These are phyloP conservation scores for Monochamus saltuarius DNA, from an alignment of 1,140 invertebrate species.

Conservation along the genomic window DNA sequence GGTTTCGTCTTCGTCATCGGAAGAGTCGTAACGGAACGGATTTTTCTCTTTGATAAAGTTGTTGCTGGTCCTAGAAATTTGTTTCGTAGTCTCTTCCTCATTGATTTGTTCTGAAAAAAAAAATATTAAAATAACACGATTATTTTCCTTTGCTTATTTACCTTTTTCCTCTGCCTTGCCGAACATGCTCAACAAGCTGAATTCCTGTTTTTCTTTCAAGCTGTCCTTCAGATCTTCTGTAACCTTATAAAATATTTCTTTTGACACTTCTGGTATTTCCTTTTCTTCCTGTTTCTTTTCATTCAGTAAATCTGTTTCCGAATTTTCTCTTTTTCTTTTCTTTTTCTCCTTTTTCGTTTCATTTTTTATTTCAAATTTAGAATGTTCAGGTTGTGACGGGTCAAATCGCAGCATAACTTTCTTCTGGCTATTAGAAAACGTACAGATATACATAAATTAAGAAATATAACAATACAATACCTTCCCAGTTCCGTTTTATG, in stretches of 20 bases:
- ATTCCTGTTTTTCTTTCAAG: constrained; percentile 55
- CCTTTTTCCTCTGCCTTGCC: constrained; percentile 41
- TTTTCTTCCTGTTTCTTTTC: constrained; percentile 45
- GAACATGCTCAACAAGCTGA: constrained; percentile 62
- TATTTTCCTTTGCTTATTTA: constrained; percentile 25
- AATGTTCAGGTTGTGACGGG: constrained; percentile 59
- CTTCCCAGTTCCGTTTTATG: not conserved
- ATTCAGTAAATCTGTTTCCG: constrained; percentile 14
- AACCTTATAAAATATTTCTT: constrained; percentile 65
- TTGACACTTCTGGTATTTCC: constrained; percentile 55
- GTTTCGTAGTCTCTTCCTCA: constrained; percentile 44
- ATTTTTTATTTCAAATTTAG: constrained; percentile 42
- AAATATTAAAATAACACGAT: not conserved
- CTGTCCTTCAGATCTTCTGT: constrained; percentile 58
- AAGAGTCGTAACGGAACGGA: constrained; percentile 65
- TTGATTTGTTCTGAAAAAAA: constrained; percentile 40
- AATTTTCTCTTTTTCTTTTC: constrained; percentile 38
- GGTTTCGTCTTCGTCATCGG: constrained; percentile 56
- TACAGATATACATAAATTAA: not conserved
- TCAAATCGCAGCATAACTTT: constrained; percentile 63
- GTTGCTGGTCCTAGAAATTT: not conserved
- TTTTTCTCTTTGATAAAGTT: constrained; percentile 44
- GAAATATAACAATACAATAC: constrained; percentile 3
- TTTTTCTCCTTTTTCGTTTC: constrained; percentile 45
- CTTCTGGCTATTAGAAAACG: constrained; percentile 11